Base-by-base conservation (phyloP, 2,113 vertebrate genomes). In the Stercorarius parasiticus region DNA sequence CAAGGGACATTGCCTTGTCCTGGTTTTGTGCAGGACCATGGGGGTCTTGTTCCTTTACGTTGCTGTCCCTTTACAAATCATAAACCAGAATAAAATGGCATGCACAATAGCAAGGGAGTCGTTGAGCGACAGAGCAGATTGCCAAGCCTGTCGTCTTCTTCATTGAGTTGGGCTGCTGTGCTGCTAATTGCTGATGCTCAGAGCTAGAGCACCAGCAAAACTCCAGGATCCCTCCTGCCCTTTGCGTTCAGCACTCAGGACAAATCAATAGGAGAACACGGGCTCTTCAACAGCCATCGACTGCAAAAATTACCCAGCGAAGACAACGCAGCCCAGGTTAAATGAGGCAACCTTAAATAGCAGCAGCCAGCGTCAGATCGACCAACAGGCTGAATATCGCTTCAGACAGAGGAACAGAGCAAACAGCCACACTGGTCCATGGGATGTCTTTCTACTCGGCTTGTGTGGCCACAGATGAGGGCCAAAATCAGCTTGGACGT, bases 291-390 rank as follows among this genome's bases (percentile, higher is more conserved):
- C 83, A 94, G 86, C 81, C 84, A 88, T 89, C 14, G 36, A 79
- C 82, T 56, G 71, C 89, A 86, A 86, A 87, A 94, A 79, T 56
- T 85, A 85, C 77, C 71, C 55, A 38, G 45, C 15, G 14, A 88
- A 91, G 92, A 88, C 86, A 95, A 87, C 56, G 22, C 89, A 73
- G 94, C 72, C 94, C 53, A 52, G 91, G 93, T 81, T 96, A 89
- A 86, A 66, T n/a, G 95, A 93, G 81, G 95, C 87, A 92, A 78
- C 96, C 93, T 92, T 80, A 95, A 96, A 96, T 91, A 90, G 95
- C 96, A 83, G 42, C 89, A 96, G 90, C 58, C 84, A 87, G 86
- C 43, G 38, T 93, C 82, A 8, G 49, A 92, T 92, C 43, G 65
- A 97, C 91, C 49, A 34, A 96, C 36, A 20, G 93, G 65, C 56